Evolutionary conservation across 2,797 vertebrate genomes (phyloP).

Genomic region (Eulemur mongoz): DNA sequence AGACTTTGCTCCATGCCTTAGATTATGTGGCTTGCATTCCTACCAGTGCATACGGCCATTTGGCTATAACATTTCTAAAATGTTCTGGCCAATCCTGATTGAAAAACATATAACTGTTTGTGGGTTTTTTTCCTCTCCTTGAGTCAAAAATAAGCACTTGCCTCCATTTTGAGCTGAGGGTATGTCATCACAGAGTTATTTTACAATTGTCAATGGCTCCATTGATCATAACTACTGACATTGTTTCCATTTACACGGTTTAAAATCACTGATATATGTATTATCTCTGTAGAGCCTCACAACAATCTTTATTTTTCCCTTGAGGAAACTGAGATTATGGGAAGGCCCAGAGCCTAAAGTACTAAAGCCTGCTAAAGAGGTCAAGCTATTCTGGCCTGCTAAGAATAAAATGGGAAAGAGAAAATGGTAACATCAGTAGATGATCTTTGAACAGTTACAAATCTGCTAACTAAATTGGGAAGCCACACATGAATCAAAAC

Average conservation of each 20-base stretch:
- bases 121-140: not conserved
- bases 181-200: not conserved
- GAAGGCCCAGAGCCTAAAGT: conserved; percentile 17
- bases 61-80: conserved; percentile 29
- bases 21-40: not conserved
- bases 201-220: conserved; percentile 7
- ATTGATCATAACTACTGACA: not conserved
- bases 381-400: conserved; percentile 17
- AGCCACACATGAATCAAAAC: conserved; percentile 41
- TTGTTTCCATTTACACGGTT: conserved; percentile 13
- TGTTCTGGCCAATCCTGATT: not conserved
- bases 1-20: not conserved
- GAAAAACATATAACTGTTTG: not conserved
- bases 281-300: not conserved
- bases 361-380: not conserved
- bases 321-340: not conserved
- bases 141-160: conserved; percentile 39
- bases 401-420: conserved; percentile 5
- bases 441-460: conserved; percentile 31
- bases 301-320: conserved; percentile 18
- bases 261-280: not conserved
- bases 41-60: not conserved
- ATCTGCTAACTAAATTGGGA: conserved; percentile 30
- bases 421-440: not conserved
- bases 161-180: not conserved